Conservation (phyloP, 2,888 invertebrate genomes). For the Sphinx pinastri region DNA sequence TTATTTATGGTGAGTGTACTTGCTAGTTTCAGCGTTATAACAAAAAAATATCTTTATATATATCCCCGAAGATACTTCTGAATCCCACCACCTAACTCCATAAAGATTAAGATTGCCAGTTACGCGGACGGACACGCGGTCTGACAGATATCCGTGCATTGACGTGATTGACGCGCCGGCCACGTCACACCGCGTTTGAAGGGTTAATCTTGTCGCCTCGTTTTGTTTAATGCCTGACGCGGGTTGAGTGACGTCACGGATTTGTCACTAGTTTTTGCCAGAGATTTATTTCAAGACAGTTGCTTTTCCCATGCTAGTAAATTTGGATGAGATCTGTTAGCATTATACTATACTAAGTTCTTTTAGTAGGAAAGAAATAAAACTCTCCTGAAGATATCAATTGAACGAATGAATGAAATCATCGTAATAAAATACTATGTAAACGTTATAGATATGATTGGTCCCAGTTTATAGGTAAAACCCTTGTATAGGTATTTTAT, state of each 20-base stretch:
- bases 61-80: conserved; percentile 23
- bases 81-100: conserved; percentile 50
- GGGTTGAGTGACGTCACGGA: conserved; percentile 29
- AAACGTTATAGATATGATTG: too few relatives aligned
- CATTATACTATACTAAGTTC: too few relatives aligned
- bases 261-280: not conserved
- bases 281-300: not conserved
- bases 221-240: conserved; percentile 34
- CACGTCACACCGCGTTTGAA: conserved; percentile 38
- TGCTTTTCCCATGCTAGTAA: too few relatives aligned
- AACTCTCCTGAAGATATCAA: too few relatives aligned
- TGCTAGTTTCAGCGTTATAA: too few relatives aligned
- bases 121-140: conserved; percentile 54
- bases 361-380: too few relatives aligned
- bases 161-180: conserved; percentile 64
- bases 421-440: too few relatives aligned
- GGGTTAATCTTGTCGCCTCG: conserved; percentile 44
- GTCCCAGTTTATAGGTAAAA: too few relatives aligned
- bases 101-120: conserved; percentile 67
- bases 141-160: conserved; percentile 58
- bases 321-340: too few relatives aligned
- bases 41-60: conserved; percentile 30
- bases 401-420: too few relatives aligned
- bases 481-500: too few relatives aligned
- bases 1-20: too few relatives aligned